Conservation (phyloP, 2,888 invertebrate genomes). For the Microctonus aethiopoides region DNA sequence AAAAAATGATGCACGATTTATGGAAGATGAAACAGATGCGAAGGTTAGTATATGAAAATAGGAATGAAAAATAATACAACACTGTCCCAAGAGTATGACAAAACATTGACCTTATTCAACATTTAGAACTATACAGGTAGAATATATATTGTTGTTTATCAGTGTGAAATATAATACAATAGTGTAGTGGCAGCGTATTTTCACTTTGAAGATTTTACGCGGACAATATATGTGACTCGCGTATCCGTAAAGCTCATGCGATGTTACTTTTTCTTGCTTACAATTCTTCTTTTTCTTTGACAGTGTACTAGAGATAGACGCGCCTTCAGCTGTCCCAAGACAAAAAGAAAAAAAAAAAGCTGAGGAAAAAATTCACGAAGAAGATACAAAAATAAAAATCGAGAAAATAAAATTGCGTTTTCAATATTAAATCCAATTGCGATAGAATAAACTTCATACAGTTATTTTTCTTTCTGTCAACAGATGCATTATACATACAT, state of each 20-base stretch:
- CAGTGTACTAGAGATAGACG: neutral
- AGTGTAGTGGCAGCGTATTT: slow-evolving; percentile 3
- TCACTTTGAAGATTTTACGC: slow-evolving; percentile 11
- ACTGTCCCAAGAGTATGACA: neutral
- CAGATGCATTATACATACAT: neutral
- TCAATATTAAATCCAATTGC: slow-evolving; percentile 33
- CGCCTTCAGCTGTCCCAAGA: neutral
- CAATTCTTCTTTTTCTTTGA: neutral
- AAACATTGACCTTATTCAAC: neutral
- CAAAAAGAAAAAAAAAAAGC: neutral
- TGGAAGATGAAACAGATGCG: neutral
- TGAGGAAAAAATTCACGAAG: neutral
- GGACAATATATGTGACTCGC: neutral
- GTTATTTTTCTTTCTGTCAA: neutral
- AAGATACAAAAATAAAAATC: neutral
- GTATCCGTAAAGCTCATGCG: neutral
- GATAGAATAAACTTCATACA: slow-evolving; percentile 8
- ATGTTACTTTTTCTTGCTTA: neutral
- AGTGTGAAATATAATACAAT: neutral
- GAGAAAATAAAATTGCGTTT: slow-evolving; percentile 27
- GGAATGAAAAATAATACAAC: neutral
- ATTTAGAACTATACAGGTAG: neutral
- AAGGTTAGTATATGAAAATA: neutral
- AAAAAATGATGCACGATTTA: neutral
- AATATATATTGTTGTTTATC: neutral